Base-by-base conservation (phyloP, 2,113 vertebrate species). In the Boleophthalmus pectinirostris region DNA sequence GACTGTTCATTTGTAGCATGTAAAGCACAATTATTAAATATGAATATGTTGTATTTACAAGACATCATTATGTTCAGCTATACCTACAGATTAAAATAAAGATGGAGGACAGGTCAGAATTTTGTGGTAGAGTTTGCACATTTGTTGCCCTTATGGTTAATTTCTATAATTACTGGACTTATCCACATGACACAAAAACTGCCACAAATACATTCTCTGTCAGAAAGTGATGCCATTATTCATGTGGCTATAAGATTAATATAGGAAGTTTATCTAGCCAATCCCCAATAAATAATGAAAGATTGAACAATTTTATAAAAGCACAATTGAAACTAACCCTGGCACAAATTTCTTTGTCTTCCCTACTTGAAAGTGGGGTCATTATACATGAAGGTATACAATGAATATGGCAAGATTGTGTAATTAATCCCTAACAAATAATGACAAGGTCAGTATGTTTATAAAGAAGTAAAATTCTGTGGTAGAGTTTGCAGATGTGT, bases 1-100 rank as follows among this genome's bases (percentile, higher is more conserved):
- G 83, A 70, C 77, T 87, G 85, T 87, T 79, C 74, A 60, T 70
- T 23, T 23, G 68, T 67, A 76, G 74, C 75, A 73, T 82, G 75
- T 81, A 77, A 73, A 75, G 72, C 46, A 23, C 66, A 25, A 11
- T 10, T 54, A 85, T 91, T 57, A 89, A 88, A 87, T 86, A 88
- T 89, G 45, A 80, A 90, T 54, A 54, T 0, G 1, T 54, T 54
- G 51, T 2, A 1, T n/a, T 54, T 9, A 54, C 49, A 38, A 38
- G 35, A 38, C 35, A 38, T 38, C 35, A 38, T 8, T 43, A 43
- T 10, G 10, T 43, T 43, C 38, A 43, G 10, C 38, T 43, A 43
- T 43, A 43, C 38, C 38, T 43, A n/a, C 9, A 43, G 1, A 43
- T 43, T 53, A 29, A 29, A 29, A 29, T n/a, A n/a, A n/a, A 29